Percentiles rank a stretch among this genome's conserved stretches.
Evolutionary conservation across 2,797 vertebrate genomes (phyloP).

Genomic region (Pangasius larnaudii): DNA sequence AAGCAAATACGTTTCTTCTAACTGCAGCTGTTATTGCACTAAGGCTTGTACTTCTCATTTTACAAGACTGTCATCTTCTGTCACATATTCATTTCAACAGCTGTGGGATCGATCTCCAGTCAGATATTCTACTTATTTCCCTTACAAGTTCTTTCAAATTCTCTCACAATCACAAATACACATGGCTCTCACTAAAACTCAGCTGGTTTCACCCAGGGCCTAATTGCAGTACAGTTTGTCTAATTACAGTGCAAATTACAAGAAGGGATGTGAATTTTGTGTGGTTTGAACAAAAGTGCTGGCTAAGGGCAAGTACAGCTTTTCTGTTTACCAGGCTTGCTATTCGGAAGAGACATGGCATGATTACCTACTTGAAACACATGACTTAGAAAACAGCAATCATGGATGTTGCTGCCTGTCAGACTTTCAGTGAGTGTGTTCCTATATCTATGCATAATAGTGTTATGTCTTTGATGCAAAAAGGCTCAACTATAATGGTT

Average conservation of each 20-base stretch:
- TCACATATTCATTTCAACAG: background rate
- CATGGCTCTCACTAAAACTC: background rate
- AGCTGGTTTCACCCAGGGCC: background rate
- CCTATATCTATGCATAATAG: background rate
- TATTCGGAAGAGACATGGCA: background rate
- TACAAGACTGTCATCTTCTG: background rate
- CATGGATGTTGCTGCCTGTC: background rate
- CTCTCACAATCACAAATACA: background rate
- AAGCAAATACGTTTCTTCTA: constrained; percentile 17
- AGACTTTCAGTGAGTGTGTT: too few species aligned
- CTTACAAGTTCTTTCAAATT: background rate
- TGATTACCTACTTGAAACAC: background rate
- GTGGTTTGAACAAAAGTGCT: background rate
- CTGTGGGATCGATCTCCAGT: constrained; percentile 12
- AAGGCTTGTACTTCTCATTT: constrained; percentile 6
- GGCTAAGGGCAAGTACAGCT: background rate
- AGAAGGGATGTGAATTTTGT: background rate
- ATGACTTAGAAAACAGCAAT: background rate
- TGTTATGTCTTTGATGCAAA: background rate
- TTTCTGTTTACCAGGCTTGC: background rate
- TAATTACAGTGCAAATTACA: constrained; percentile 15
- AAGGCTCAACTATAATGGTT: background rate
- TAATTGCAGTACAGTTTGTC: constrained; percentile 20
- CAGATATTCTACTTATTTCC: constrained; percentile 18
- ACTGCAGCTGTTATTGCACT: constrained; percentile 17